phyloP scores from a whole-genome alignment of 2,888 invertebrate genomes.

The Sepiola atlantica region DNA sequence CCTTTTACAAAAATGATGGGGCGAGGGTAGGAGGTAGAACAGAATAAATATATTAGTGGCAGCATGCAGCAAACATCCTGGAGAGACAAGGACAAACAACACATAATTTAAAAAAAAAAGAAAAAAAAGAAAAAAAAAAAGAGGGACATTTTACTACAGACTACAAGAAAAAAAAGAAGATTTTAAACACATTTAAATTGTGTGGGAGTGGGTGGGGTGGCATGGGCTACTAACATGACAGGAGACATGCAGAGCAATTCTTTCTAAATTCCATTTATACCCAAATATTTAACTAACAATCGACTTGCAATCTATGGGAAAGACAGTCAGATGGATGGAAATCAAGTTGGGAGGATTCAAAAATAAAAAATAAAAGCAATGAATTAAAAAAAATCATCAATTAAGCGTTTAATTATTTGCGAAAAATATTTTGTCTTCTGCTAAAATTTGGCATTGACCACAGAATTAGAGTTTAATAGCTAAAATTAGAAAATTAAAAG shows the following conservation, averaged over 20 bases:
- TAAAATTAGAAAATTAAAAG: too few species aligned
- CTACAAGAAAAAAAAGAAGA: too few species aligned
- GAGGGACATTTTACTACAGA: neutral
- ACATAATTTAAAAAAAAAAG: neutral
- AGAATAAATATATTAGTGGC: constrained; percentile 46
- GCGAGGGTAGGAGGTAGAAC: constrained; percentile 55
- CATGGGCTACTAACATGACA: neutral
- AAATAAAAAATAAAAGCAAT: neutral
- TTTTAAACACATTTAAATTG: neutral
- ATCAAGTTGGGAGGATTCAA: neutral
- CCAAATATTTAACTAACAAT: too few species aligned
- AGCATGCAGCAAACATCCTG: constrained; percentile 8
- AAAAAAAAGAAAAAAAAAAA: neutral
- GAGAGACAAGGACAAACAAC: neutral
- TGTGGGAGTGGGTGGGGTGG: neutral
- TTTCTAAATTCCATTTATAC: neutral
- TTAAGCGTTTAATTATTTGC: too few species aligned
- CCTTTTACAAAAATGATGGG: constrained; percentile 75
- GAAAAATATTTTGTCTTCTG: too few species aligned
- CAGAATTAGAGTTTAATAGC: too few species aligned
- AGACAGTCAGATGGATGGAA: neutral
- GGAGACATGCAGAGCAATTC: neutral
- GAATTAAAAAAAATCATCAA: neutral
- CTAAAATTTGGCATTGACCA: too few species aligned
- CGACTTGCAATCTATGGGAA: neutral